Evolutionary conservation across 2,888 invertebrate genomes (phyloP).

Genomic region (Chirona hameri): DNA sequence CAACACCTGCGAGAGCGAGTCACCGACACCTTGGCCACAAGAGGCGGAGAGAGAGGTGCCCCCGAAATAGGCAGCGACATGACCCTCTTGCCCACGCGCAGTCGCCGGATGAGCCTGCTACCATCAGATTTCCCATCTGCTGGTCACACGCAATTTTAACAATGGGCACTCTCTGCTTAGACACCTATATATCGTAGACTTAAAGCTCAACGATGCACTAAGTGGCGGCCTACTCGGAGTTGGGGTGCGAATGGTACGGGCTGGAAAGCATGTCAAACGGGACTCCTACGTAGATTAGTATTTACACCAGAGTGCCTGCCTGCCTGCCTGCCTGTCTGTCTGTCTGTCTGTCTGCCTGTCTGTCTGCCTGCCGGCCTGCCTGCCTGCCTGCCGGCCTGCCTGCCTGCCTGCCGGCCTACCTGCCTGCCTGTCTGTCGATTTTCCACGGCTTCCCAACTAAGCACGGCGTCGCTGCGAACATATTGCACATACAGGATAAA

Average conservation of each 20-base stretch:
- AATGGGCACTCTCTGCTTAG: background rate
- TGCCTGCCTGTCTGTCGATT: background rate
- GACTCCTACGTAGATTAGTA: background rate
- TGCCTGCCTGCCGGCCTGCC: too few species aligned
- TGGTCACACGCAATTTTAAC: background rate
- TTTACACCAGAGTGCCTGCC: background rate
- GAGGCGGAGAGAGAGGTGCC: background rate
- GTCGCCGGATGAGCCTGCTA: background rate
- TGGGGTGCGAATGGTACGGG: background rate
- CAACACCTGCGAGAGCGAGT: background rate
- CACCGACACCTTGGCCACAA: background rate
- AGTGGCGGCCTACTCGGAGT: background rate
- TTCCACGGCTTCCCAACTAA: background rate
- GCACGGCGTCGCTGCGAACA: background rate
- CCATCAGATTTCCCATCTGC: background rate
- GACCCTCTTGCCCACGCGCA: background rate
- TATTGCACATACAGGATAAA: conserved; percentile 6
- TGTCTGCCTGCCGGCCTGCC: too few species aligned
- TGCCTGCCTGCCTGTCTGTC: too few species aligned
- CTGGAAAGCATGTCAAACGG: background rate
- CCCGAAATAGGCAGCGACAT: background rate
- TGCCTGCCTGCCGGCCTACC: too few species aligned
- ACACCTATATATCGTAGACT: background rate
- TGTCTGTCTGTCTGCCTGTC: too few species aligned
- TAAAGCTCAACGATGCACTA: background rate